Percentiles rank a stretch among this genome's conserved stretches.
These are phyloP conservation scores for Ammospiza nelsoni DNA, from an alignment of 2,113 vertebrate species.

Conservation along the genomic window DNA sequence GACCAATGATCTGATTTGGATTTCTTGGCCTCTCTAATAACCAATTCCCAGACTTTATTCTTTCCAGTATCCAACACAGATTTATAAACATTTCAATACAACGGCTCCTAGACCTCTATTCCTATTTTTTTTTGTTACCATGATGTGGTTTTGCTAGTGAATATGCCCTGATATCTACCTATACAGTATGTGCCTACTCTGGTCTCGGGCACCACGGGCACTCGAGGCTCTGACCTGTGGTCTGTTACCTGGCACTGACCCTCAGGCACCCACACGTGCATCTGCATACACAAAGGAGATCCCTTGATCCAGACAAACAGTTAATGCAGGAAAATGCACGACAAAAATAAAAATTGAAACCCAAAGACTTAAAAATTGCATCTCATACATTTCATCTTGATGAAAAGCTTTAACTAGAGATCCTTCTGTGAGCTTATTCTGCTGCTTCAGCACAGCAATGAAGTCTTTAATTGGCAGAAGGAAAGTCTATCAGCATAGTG, in stretches of 20 bases:
- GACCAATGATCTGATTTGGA: neutral
- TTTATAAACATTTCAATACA: neutral
- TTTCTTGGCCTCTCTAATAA: neutral
- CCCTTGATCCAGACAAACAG: neutral
- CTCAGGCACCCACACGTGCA: too few relatives aligned
- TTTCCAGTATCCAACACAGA: neutral
- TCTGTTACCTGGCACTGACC: neutral
- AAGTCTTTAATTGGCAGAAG: neutral
- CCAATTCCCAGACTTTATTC: neutral
- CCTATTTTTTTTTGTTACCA: neutral
- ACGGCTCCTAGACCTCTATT: neutral
- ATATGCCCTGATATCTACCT: neutral
- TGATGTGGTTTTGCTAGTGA: neutral
- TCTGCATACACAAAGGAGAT: neutral
- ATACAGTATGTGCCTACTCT: neutral
- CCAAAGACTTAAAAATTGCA: neutral
- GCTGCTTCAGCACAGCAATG: neutral
- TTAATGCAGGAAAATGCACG: neutral
- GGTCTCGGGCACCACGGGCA: neutral
- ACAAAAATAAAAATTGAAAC: neutral
- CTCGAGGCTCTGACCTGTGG: neutral
- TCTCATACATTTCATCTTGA: neutral
- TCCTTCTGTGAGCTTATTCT: neutral
- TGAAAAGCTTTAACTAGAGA: neutral
- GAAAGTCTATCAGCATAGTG: neutral